Conservation (phyloP, 2,888 invertebrate genomes). For the Ectobius pallidus region DNA sequence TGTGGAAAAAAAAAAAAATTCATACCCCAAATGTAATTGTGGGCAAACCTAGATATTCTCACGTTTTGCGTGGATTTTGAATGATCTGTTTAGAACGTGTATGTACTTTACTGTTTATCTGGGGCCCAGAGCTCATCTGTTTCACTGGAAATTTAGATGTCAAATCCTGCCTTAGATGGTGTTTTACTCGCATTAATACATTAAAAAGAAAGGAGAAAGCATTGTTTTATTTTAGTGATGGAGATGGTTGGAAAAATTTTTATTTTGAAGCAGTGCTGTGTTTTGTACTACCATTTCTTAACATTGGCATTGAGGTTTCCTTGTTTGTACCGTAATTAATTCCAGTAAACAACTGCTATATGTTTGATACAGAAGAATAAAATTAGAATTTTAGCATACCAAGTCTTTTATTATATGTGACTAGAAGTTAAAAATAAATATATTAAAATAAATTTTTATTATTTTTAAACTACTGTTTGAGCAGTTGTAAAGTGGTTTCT, state of each 20-base stretch:
- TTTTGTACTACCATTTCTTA: constrained; percentile 36
- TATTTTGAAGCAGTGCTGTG: constrained; percentile 31
- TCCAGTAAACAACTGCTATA: constrained; percentile 29
- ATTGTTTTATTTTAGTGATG: constrained; percentile 15
- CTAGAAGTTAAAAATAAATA: no score
- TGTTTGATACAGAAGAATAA: constrained; percentile 37
- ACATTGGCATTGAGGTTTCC: constrained; percentile 34
- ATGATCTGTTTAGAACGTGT: constrained; percentile 22
- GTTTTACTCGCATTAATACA: constrained; percentile 20
- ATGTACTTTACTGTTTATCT: constrained; percentile 20
- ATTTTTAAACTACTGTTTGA: no score
- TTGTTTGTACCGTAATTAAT: constrained; percentile 37
- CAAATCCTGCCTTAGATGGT: constrained; percentile 30
- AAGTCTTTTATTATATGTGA: no score
- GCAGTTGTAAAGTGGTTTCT: no score
- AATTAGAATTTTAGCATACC: constrained; percentile 30
- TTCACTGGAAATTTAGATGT: constrained; percentile 27
- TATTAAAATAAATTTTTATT: no score
- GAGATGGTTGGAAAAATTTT: constrained; percentile 14
- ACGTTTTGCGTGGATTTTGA: constrained; percentile 2
- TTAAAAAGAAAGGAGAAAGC: constrained; percentile 4
- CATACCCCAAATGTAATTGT: constrained; percentile 11
- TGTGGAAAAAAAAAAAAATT: constrained; percentile 18
- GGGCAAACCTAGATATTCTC: constrained; percentile 19
- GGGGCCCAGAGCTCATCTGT: constrained; percentile 10